Conservation (phyloP, 1,140 invertebrate genomes). For the Drosophila repletoides region DNA sequence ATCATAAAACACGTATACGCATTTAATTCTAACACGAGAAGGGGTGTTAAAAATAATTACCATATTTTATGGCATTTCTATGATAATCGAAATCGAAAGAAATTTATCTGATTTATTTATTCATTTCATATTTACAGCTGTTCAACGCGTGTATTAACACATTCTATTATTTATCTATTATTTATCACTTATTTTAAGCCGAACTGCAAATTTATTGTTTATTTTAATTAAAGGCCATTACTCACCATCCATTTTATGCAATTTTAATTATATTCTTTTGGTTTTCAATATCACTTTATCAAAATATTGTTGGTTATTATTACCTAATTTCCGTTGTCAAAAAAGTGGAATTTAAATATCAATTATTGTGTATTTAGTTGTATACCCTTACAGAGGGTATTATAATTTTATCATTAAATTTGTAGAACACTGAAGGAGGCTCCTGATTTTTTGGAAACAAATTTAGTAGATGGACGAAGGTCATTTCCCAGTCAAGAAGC, state of each 20-base stretch:
- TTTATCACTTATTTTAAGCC: constrained; percentile 14
- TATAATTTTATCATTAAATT: too few relatives aligned
- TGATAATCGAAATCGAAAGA: constrained; percentile 30
- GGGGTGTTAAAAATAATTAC: constrained; percentile 27
- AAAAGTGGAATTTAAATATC: too few relatives aligned
- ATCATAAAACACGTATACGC: constrained; percentile 16
- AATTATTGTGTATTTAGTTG: too few relatives aligned
- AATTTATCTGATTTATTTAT: constrained; percentile 25
- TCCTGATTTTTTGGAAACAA: too few relatives aligned
- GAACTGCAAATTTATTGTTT: constrained; percentile 11
- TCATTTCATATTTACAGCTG: constrained; percentile 17
- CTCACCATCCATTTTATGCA: background rate
- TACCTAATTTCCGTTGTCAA: too few relatives aligned
- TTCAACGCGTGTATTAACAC: constrained; percentile 20
- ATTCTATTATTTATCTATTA: constrained; percentile 32
- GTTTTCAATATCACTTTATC: too few relatives aligned
- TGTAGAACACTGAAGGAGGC: too few relatives aligned
- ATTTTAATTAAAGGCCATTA: constrained; percentile 7
- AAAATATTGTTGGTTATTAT: background rate
- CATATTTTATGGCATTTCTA: constrained; percentile 32
- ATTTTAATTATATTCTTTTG: constrained; percentile 1
- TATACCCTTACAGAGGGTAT: too few relatives aligned
- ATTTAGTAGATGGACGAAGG: too few relatives aligned
- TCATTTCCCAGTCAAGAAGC: too few relatives aligned
- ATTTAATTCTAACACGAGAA: constrained; percentile 32